phyloP scores from a whole-genome alignment of 2,888 invertebrate species.

The Nomada fucata region DNA sequence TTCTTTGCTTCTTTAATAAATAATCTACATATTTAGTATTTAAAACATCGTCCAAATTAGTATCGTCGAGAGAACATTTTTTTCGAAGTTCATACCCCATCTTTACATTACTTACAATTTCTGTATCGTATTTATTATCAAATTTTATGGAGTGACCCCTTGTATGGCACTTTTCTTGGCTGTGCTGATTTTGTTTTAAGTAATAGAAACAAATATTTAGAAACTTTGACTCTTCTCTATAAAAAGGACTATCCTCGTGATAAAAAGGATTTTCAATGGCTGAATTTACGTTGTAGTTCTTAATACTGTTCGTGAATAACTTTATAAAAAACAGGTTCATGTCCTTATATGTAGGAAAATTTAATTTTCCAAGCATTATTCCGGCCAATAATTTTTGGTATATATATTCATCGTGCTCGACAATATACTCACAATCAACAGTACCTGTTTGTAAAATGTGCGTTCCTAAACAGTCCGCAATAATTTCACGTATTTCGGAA shows the following conservation, averaged over 20 bases:
- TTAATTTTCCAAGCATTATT: slow-evolving; percentile 24
- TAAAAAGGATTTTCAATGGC: slow-evolving; percentile 85
- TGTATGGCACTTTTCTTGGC: slow-evolving; percentile 1
- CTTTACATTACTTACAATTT: slow-evolving; percentile 25
- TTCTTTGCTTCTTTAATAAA: slow-evolving; percentile 67
- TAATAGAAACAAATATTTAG: slow-evolving; percentile 63
- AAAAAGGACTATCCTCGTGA: slow-evolving; percentile 85
- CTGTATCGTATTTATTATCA: slow-evolving; percentile 17
- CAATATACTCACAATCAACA: slow-evolving; percentile 11
- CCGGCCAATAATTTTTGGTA: slow-evolving; percentile 54
- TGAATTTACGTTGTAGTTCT: slow-evolving; percentile 11
- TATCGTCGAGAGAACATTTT: slow-evolving; percentile 51
- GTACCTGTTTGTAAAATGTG: slow-evolving; percentile 31
- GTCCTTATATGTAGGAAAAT: background rate
- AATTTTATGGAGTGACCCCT: background rate
- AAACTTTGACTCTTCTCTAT: slow-evolving; percentile 84
- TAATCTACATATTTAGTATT: slow-evolving; percentile 70
- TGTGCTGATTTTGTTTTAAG: slow-evolving; percentile 26
- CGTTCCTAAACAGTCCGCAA: slow-evolving; percentile 72
- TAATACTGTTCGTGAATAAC: slow-evolving; percentile 50
- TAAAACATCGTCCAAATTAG: slow-evolving; percentile 65
- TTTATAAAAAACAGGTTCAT: slow-evolving; percentile 45
- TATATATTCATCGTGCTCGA: slow-evolving; percentile 50
- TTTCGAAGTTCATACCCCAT: slow-evolving; percentile 62
- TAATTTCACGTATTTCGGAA: slow-evolving; percentile 84